phyloP scores from a whole-genome alignment of 2,888 invertebrate species.

The Caenorhabditis japonica region DNA sequence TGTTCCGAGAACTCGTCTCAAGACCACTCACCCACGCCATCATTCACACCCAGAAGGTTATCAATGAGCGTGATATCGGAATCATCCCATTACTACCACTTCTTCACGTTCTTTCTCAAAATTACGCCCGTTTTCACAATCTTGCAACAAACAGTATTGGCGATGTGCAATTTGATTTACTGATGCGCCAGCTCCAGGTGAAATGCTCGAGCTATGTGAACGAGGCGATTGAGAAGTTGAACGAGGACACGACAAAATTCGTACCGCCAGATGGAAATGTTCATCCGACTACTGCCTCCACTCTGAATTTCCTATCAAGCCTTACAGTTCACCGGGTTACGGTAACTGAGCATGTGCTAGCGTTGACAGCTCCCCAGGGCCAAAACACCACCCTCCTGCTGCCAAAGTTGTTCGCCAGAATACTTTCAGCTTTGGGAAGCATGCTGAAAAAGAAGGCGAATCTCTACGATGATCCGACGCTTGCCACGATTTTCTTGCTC shows the following conservation, averaged over 20 bases:
- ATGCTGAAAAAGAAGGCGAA: conserved; percentile 57
- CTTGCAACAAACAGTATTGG: conserved; percentile 59
- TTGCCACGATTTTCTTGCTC: conserved; percentile 57
- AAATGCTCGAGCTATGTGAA: conserved; percentile 56
- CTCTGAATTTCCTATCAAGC: conserved; percentile 62
- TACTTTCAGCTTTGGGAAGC: conserved; percentile 61
- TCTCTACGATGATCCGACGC: conserved; percentile 58
- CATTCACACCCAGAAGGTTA: conserved; percentile 47
- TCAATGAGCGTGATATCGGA: conserved; percentile 56
- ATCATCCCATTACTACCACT: conserved; percentile 61
- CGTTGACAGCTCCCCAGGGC: conserved; percentile 56
- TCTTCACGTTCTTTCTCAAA: conserved; percentile 59
- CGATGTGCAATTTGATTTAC: conserved; percentile 56
- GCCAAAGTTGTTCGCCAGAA: conserved; percentile 64
- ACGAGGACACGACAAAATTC: conserved; percentile 79
- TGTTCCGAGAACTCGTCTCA: conserved; percentile 62
- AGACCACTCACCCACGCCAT: conserved; percentile 55
- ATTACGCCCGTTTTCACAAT: conserved; percentile 60
- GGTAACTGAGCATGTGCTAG: conserved; percentile 61
- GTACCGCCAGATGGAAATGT: conserved; percentile 97
- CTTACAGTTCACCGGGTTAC: conserved; percentile 61
- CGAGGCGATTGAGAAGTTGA: conserved; percentile 56
- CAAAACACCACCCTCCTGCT: conserved; percentile 59
- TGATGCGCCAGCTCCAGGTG: conserved; percentile 58
- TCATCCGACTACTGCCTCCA: conserved; percentile 92